Evolutionary conservation across 2,888 invertebrate species (phyloP), one percentile per base, ranked within the genome.

Genomic region (Spatulosminthurus flaviceps): DNA sequence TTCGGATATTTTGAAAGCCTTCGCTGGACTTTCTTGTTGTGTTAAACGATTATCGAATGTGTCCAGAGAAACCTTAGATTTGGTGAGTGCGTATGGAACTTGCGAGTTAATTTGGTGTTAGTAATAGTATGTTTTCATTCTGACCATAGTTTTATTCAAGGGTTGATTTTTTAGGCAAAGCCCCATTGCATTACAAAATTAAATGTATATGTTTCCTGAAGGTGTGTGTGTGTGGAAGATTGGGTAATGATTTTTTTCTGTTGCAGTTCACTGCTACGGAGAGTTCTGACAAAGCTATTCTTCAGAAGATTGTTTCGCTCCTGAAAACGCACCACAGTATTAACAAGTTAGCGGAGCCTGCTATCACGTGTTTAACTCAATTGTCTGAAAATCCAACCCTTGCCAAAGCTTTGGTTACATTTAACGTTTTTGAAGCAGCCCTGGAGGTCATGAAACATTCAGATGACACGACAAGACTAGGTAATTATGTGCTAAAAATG

Each of bases 1-100:
- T 66, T 60, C 78, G 21, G 78, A 78, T 24, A 61, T 78, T n/a
- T 43, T 78, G 5, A 78, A 73, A 66, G 78, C 78, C 2, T 22
- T 78, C n/a, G 42, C 70, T 24, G 34, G 72, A 9, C 72, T 78
- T 11, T 61, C 78, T 7, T 71, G 28, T n/a, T 28, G 13, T 61
- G 29, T 72, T 16, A 78, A 78, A 72, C 26, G 71, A 26, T 34
- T 78, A 19, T 29, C 78, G 22, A 16, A n/a, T n/a, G n/a, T n/a
- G n/a, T n/a, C n/a, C n/a, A n/a, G 60, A 13, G 64, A 69, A 22
- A 66, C 72, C 5, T 13, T 78, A 4, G 42, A 78, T 29, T 29
- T 41, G 11, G 78, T 78, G 60, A 78, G 78, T 42, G 13, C 41
- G n/a, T n/a, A n/a, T n/a, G n/a, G n/a, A n/a, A n/a, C n/a, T n/a